Evolutionary conservation across 2,113 vertebrate species (phyloP).

Genomic region (Oryzias curvinotus): DNA sequence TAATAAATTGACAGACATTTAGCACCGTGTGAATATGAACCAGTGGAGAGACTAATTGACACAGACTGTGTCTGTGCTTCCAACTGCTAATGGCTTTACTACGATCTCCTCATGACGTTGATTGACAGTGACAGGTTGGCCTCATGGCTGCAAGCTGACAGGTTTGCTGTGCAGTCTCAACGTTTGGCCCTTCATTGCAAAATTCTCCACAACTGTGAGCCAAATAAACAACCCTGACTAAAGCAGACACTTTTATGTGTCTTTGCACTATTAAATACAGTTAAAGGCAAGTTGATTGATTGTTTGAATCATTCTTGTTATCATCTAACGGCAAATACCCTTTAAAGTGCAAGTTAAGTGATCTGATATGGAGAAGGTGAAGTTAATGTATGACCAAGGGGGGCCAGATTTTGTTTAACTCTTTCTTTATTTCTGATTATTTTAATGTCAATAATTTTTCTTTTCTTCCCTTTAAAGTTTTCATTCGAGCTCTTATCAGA

Average conservation of each 20-base stretch:
- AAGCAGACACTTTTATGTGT: neutral
- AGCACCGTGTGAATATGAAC: conserved; percentile 29
- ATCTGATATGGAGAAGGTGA: too few relatives aligned
- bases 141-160: conserved; percentile 47
- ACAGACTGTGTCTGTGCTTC: conserved; percentile 48
- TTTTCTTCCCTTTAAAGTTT: too few relatives aligned
- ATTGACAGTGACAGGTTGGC: conserved; percentile 53
- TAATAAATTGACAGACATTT: conserved; percentile 49
- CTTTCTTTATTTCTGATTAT: too few relatives aligned
- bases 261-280: too few relatives aligned
- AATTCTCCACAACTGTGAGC: conserved; percentile 12
- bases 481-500: too few relatives aligned
- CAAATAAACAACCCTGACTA: conserved; percentile 9
- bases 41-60: conserved; percentile 30
- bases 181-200: conserved; percentile 22
- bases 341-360: too few relatives aligned
- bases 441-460: too few relatives aligned
- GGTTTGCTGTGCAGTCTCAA: conserved; percentile 34
- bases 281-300: too few relatives aligned
- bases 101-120: conserved; percentile 46
- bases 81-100: conserved; percentile 51
- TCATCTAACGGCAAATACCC: too few relatives aligned
- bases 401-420: too few relatives aligned
- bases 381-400: too few relatives aligned
- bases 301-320: too few relatives aligned